Base-by-base conservation (phyloP, 2,888 invertebrate genomes). In the Dysmachus trigonus region DNA sequence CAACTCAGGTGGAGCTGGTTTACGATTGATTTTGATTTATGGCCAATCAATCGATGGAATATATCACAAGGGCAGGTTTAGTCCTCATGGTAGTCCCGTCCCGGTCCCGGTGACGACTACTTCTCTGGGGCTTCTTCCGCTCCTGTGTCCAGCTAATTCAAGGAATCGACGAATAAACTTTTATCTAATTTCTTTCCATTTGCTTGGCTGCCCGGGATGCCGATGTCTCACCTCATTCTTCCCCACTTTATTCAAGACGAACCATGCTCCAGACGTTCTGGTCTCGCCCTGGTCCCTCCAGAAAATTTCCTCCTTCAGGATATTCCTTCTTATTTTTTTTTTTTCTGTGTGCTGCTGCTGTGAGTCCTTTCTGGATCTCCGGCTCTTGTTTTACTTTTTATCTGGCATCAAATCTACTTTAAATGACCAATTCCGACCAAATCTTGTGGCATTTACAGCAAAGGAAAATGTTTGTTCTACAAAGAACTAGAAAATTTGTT, bases 371-470 rank as follows among this genome's bases (percentile, higher is more conserved):
- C 41, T 86, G 83, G 72, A 72, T 83, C 83, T 72, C 47, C 83
- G 72, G 41, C 83, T 85, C 13, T 87, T 87, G 73, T 76, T 83
- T 86, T 83, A 86, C 76, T 86, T 86, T 77, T 87, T 86, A 87
- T 86, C 86, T 72, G 85, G 81, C 86, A 87, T 88, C 86, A 87
- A 88, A 88, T 88, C 87, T 88, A 87, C 87, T 87, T 87, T 87
- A 87, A 88, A 88, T 88, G 87, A 88, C 88, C 88, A 88, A 88
- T 88, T 88, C 83, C 87, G 83, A 88, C 84, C 87, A 87, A 88
- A 88, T 88, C 88, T 88, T 87, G 85, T 86, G 87, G 87, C 86
- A 88, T 88, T 88, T 87, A 87, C 87, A 87, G 84, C 71, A 87
- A 81, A 86, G 84, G 85, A 86, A 88, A 87, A 86, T 87, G 86